Conservation (phyloP, 37 sponge, comb jelly and placozoan genomes). For the Cliona cf. orientalis region DNA sequence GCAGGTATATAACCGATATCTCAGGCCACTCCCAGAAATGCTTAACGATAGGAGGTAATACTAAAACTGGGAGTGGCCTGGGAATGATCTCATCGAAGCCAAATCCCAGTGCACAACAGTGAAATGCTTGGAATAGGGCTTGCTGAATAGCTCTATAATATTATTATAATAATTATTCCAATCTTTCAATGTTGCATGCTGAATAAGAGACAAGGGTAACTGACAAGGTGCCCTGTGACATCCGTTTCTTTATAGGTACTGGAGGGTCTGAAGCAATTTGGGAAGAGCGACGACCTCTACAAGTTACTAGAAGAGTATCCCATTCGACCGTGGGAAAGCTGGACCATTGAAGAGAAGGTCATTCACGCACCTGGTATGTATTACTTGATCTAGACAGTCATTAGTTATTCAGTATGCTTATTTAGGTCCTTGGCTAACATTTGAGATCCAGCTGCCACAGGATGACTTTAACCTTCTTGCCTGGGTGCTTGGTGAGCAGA, state of each 20-base stretch:
- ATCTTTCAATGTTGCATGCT: too few relatives aligned
- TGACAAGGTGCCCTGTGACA: too few relatives aligned
- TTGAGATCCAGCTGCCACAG: constrained; percentile 92
- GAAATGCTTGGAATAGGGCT: background rate
- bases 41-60: background rate
- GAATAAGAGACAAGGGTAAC: too few relatives aligned
- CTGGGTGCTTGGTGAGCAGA: constrained; percentile 74
- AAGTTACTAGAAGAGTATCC: constrained; percentile 65
- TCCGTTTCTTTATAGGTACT: too few relatives aligned
- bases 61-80: too few relatives aligned
- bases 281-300: constrained; percentile 74
- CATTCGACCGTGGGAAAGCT: constrained; percentile 81
- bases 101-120: too few relatives aligned
- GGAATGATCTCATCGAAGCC: too few relatives aligned
- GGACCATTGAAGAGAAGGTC: constrained; percentile 78
- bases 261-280: constrained; percentile 63
- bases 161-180: background rate
- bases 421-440: constrained; percentile 86
- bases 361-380: constrained; percentile 83
- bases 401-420: background rate
- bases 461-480: constrained; percentile 91
- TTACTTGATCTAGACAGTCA: background rate
- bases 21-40: background rate
- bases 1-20: constrained; percentile 17
- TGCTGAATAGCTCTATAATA: background rate